These are phyloP conservation scores for Sorex maritimensis DNA, from an alignment of 2,797 vertebrate species.

Conservation along the genomic window DNA sequence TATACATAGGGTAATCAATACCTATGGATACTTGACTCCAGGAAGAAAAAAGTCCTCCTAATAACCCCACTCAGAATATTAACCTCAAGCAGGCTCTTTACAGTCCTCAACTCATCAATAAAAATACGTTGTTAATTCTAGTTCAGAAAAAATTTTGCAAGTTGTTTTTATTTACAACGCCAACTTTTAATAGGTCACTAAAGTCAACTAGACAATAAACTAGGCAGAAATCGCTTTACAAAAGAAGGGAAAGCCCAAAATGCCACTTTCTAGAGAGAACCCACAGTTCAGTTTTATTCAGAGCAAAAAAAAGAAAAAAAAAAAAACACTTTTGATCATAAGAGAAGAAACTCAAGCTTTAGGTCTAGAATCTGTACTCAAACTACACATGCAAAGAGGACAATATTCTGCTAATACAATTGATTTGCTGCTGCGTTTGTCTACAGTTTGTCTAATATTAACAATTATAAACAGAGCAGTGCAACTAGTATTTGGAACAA, in stretches of 20 bases:
- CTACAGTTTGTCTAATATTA: constrained; percentile 97
- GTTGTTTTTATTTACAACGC: constrained; percentile 90
- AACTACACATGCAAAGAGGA: constrained; percentile 94
- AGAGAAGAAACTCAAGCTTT: constrained; percentile 86
- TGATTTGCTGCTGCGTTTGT: constrained; percentile 92
- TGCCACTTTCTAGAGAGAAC: constrained; percentile 88
- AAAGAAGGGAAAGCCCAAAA: constrained; percentile 87
- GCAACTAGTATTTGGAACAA: constrained; percentile 96
- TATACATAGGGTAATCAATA: constrained; percentile 3
- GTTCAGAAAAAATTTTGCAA: constrained; percentile 84
- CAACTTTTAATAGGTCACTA: constrained; percentile 80
- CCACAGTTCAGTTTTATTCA: constrained; percentile 91
- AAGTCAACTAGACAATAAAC: constrained; percentile 81
- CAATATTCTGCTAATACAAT: constrained; percentile 92
- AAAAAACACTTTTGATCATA: constrained; percentile 86
- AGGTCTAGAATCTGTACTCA: constrained; percentile 92
- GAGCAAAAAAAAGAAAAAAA: constrained; percentile 88
- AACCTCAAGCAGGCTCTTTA: constrained; percentile 79
- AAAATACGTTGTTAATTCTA: constrained; percentile 84
- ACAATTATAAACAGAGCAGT: constrained; percentile 99
- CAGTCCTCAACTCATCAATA: constrained; percentile 84
- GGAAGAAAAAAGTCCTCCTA: constrained; percentile 72
- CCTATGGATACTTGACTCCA: constrained; percentile 7
- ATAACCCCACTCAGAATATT: constrained; percentile 54
- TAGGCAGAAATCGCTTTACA: constrained; percentile 83